Evolutionary conservation across 2,113 vertebrate species (phyloP), one percentile per base, ranked within the genome.

Genomic region (Podiceps cristatus): DNA sequence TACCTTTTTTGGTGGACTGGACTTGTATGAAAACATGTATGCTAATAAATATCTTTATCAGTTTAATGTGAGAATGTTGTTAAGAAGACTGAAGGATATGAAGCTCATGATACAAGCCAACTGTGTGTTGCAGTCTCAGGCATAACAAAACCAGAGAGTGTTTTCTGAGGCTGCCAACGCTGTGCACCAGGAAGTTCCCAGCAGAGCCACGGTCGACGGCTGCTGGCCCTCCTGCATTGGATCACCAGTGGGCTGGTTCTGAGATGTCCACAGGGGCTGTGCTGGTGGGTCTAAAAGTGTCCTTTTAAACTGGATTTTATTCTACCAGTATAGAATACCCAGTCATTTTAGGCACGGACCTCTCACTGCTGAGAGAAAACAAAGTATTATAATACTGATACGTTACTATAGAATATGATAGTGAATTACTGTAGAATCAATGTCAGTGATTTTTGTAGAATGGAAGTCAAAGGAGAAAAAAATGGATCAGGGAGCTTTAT

Each of bases 181-280:
- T 44, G 22, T 19, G 15, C 55, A 12, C 4, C 0, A 0, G 55
- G 55, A 47, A 24, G 31, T 4, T 88, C 33, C 42, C 83, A 40
- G 58, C 31, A 62, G 35, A 31, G 44, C 58, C 33, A 15, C 0
- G 0, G 7, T 42, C 0, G 4, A 9, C 0, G 7, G 49, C 53
- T 83, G 49, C 29, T 44, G 24, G 56, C 19, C 44, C 31, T 44
- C 3, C 2, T 31, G 52, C 1, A 0, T 1, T 42, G 12, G 24
- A 35, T 24, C 11, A 23, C 64, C 20, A 67, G 55, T 1, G 3
- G 35, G 49, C 19, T 80, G 45, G 7, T 53, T 85, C 84, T 27
- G 27, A 74, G 66, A 44, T 56, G 28, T 33, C 49, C 33, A 19
- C 58, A 66, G 25, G 8, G 37, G 11, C 13, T 52, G 44, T 49